Conservation (phyloP, 2,888 invertebrate species). For the Limnephilus auricula region DNA sequence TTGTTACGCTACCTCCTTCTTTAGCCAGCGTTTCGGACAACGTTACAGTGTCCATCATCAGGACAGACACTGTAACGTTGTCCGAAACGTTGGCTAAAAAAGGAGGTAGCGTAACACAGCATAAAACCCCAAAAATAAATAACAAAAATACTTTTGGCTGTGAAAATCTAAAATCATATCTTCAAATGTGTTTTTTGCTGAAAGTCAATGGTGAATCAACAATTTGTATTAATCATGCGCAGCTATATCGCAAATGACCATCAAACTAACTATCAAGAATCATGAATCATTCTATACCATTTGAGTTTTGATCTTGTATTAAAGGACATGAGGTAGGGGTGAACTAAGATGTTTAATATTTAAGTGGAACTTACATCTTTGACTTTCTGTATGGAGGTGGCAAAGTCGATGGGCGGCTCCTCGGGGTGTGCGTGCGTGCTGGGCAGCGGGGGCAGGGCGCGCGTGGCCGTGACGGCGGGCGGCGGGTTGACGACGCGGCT, state of each 20-base stretch:
- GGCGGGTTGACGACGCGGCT: background rate
- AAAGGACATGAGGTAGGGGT: background rate
- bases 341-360: background rate
- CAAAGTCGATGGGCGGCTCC: conserved; percentile 86
- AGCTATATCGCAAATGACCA: background rate
- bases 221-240: background rate
- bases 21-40: no score
- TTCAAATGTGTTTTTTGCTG: no score
- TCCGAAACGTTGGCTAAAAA: no score
- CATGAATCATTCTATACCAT: background rate
- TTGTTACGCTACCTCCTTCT: no score
- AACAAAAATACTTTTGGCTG: no score
- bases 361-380: conserved; percentile 86
- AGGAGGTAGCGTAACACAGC: no score
- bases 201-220: no score
- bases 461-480: conserved; percentile 70
- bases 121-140: no score
- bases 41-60: no score
- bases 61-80: no score
- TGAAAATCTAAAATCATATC: no score
- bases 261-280: background rate
- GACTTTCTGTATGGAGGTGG: conserved; percentile 94
- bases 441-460: conserved; percentile 76
- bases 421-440: conserved; percentile 70
- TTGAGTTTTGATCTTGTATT: background rate